These are phyloP conservation scores for Ichneumon xanthorius DNA, from an alignment of 2,888 invertebrate genomes.

Conservation along the genomic window DNA sequence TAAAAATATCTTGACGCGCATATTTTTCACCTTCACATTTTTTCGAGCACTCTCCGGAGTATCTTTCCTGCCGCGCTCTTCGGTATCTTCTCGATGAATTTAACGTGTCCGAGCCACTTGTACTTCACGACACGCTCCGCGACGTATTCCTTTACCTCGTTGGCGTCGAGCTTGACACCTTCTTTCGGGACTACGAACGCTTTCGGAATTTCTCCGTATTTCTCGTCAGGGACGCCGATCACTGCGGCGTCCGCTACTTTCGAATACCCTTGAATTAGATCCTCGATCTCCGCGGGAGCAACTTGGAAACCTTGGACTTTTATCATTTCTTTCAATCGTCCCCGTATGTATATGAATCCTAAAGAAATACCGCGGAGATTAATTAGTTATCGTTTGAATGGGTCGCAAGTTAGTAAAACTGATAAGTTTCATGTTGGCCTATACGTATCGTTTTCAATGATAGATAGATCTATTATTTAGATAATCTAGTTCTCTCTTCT, in stretches of 20 bases:
- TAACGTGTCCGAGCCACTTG: constrained; percentile 90
- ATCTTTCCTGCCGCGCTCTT: constrained; percentile 93
- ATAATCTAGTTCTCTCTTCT: too few relatives aligned
- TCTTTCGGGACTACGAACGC: constrained; percentile 89
- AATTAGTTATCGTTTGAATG: background rate
- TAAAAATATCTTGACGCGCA: background rate
- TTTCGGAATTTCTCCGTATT: constrained; percentile 90
- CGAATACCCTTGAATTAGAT: constrained; percentile 89
- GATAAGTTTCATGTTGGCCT: background rate
- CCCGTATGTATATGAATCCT: constrained; percentile 88
- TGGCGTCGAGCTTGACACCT: constrained; percentile 83
- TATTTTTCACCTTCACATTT: constrained; percentile 27
- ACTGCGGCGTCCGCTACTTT: constrained; percentile 92
- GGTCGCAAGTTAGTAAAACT: background rate
- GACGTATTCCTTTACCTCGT: constrained; percentile 87
- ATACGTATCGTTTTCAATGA: background rate
- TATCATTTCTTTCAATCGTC: constrained; percentile 93
- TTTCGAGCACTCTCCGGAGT: constrained; percentile 87
- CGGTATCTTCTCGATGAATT: constrained; percentile 89
- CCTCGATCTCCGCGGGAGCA: constrained; percentile 94
- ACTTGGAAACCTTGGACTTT: constrained; percentile 92
- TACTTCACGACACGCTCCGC: constrained; percentile 89
- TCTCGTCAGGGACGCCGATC: constrained; percentile 89
- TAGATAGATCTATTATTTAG: background rate
- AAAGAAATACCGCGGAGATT: background rate